Conservation (phyloP, 2,797 vertebrate genomes). For the Sebastes reedi region DNA sequence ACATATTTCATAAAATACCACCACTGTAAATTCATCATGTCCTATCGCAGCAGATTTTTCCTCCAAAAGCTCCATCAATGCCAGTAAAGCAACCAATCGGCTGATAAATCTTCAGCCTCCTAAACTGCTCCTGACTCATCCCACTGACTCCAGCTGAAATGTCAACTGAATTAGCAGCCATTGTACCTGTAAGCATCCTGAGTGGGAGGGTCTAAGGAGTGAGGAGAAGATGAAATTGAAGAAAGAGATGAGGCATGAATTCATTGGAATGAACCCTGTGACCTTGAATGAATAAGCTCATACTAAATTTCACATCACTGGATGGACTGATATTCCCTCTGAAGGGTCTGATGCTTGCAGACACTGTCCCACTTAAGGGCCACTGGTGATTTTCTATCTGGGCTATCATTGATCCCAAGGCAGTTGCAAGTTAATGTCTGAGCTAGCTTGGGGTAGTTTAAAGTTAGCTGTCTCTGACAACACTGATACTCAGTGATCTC, state of each 20-base stretch:
- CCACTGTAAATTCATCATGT: neutral
- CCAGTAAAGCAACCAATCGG: neutral
- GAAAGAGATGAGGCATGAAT: neutral
- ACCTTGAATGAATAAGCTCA: slow-evolving; percentile 34
- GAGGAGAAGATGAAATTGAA: neutral
- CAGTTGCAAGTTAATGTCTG: slow-evolving; percentile 44
- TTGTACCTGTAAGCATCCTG: neutral
- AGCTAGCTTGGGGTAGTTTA: slow-evolving; percentile 7
- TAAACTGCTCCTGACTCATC: neutral
- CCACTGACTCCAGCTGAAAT: neutral
- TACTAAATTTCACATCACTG: neutral
- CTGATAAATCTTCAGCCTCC: neutral
- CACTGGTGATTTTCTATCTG: slow-evolving; percentile 55
- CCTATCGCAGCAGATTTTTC: neutral
- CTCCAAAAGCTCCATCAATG: neutral
- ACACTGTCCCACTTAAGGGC: slow-evolving; percentile 52
- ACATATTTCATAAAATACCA: neutral
- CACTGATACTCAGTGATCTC: slow-evolving; percentile 25
- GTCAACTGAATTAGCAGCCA: neutral
- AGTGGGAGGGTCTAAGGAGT: neutral
- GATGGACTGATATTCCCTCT: slow-evolving; percentile 16
- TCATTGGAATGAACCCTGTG: neutral
- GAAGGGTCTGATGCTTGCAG: slow-evolving; percentile 20
- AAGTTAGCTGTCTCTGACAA: slow-evolving; percentile 24
- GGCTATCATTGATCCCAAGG: slow-evolving; percentile 55